Evolutionary conservation across 2,113 vertebrate genomes (phyloP).

Genomic region (Daphoenositta chrysoptera): DNA sequence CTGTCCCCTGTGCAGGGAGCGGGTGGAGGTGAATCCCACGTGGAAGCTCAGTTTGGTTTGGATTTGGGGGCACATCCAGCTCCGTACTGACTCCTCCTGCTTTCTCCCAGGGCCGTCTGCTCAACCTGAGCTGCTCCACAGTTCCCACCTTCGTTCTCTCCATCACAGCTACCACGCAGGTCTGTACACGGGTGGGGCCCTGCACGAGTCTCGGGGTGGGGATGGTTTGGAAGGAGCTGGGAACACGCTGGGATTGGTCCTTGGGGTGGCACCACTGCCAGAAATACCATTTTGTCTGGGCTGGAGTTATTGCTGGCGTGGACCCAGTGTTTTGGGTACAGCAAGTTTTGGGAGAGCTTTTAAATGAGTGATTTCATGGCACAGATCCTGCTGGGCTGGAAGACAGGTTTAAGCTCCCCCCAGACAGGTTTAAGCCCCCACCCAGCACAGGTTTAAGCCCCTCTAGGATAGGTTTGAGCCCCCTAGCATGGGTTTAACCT

Average conservation of each 20-base stretch:
- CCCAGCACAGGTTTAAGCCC: neutral
- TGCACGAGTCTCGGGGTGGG: rapidly evolving
- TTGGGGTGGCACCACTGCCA: neutral
- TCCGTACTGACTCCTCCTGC: neutral
- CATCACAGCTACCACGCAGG: constrained; percentile 98
- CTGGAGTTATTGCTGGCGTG: neutral
- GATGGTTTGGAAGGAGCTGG: neutral
- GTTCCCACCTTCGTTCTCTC: constrained; percentile 97
- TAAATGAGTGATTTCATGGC: neutral
- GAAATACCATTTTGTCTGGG: neutral
- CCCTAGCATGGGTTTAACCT: neutral
- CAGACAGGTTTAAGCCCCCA: neutral
- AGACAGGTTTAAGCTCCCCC: neutral
- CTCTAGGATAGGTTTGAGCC: neutral
- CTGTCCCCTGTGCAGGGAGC: neutral
- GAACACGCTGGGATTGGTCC: neutral
- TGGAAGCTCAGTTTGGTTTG: rapidly evolving
- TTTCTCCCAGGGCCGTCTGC: constrained; percentile 86
- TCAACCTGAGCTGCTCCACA: constrained; percentile 97
- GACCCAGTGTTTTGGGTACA: neutral
- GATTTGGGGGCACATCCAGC: neutral
- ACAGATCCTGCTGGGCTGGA: neutral
- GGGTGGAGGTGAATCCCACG: neutral
- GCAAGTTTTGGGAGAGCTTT: neutral
- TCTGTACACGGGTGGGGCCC: constrained; percentile 20